Conservation (phyloP, 2,797 vertebrate genomes). For the Sciurus carolinensis region DNA sequence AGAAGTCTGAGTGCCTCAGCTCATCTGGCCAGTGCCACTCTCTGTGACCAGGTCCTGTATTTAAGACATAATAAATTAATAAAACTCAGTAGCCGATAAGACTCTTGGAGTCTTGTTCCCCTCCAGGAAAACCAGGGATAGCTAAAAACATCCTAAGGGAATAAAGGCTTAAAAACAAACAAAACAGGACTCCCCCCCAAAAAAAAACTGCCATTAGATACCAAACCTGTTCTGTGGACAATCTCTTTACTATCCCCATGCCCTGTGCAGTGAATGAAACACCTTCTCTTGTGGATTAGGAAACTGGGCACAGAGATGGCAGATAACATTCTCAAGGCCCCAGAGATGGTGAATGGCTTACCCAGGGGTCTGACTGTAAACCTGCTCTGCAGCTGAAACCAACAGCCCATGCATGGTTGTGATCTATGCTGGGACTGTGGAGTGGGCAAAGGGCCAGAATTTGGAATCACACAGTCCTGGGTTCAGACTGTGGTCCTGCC, state of each 20-base stretch:
- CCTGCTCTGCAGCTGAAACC: background rate
- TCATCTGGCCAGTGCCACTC: background rate
- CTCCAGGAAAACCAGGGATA: background rate
- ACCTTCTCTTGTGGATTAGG: background rate
- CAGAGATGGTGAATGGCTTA: background rate
- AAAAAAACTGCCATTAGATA: background rate
- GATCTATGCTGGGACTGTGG: background rate
- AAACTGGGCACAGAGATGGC: background rate
- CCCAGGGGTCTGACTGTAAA: background rate
- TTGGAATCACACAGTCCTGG: background rate
- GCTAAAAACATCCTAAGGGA: background rate
- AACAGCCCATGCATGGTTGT: accelerated
- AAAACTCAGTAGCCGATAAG: slow-evolving; percentile 65
- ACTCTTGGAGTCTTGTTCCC: slow-evolving; percentile 51
- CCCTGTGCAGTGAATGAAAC: background rate
- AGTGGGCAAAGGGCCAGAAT: background rate
- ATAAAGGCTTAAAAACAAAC: background rate
- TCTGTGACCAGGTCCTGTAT: background rate
- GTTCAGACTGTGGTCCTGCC: background rate
- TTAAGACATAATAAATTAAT: slow-evolving; percentile 69
- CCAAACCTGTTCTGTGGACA: background rate
- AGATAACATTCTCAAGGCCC: accelerated
- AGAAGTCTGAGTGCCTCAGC: background rate
- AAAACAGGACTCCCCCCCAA: too few species aligned
- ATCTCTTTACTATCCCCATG: background rate